These are phyloP conservation scores for Rhinophrynus dorsalis DNA, from an alignment of 2,797 vertebrate species.

Conservation along the genomic window DNA sequence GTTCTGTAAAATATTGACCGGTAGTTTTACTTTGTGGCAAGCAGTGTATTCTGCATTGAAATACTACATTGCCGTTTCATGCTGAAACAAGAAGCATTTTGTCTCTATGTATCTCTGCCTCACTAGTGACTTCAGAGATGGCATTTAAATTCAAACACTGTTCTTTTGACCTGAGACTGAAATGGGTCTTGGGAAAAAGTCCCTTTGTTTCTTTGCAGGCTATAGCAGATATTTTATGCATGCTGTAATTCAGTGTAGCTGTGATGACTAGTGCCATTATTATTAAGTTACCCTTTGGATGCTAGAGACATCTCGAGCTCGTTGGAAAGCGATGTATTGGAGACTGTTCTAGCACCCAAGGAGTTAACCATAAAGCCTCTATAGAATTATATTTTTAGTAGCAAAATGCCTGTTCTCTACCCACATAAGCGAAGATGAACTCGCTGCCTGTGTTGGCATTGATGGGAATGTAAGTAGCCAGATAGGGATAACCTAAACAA, in stretches of 20 bases:
- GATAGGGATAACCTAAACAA: no score
- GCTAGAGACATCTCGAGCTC: no score
- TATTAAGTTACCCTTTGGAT: no score
- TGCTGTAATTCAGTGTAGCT: background rate
- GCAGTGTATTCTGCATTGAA: background rate
- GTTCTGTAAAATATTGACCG: no score
- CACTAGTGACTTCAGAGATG: slow-evolving; percentile 10
- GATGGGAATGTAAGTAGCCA: no score
- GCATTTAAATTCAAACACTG: slow-evolving; percentile 35
- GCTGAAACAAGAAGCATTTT: slow-evolving; percentile 38
- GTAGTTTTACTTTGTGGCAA: background rate
- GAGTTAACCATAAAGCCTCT: no score
- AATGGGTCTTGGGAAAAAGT: background rate
- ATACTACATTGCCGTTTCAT: background rate
- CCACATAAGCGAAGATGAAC: no score
- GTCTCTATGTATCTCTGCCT: slow-evolving; percentile 3
- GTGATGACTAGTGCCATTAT: background rate
- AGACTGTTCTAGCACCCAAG: no score
- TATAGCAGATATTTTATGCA: slow-evolving; percentile 3
- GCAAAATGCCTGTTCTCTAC: no score
- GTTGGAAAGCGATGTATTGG: no score
- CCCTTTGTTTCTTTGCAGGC: background rate
- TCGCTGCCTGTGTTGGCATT: no score
- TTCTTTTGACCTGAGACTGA: slow-evolving; percentile 4
- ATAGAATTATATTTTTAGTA: no score